Evolutionary conservation across 2,797 vertebrate genomes (phyloP).

Genomic region (Phoebastria nigripes): DNA sequence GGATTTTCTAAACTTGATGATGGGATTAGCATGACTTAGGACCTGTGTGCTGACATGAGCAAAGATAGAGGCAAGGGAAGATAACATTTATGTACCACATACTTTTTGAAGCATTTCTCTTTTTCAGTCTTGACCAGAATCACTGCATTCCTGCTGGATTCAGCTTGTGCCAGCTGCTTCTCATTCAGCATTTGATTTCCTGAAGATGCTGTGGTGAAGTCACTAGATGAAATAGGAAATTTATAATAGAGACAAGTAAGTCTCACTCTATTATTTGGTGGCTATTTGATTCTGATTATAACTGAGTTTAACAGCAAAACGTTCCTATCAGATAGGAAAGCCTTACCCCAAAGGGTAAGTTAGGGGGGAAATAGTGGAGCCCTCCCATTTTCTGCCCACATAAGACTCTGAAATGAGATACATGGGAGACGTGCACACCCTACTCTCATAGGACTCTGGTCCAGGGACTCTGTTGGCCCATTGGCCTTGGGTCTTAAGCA

Average conservation of each 20-base stretch:
- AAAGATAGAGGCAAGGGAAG: neutral
- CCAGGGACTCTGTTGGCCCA: neutral
- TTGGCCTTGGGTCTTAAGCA: neutral
- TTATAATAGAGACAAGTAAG: neutral
- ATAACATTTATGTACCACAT: neutral
- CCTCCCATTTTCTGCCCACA: neutral
- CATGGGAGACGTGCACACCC: neutral
- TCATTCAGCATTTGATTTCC: constrained; percentile 13
- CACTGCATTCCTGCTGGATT: neutral
- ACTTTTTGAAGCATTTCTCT: neutral
- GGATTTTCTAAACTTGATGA: neutral
- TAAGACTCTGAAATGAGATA: neutral
- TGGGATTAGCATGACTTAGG: neutral
- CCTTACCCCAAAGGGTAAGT: neutral
- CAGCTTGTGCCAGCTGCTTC: neutral
- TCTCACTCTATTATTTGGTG: neutral
- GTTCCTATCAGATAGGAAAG: neutral
- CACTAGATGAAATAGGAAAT: neutral
- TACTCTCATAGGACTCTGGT: neutral
- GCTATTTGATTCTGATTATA: neutral
- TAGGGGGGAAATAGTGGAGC: neutral
- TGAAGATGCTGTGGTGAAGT: neutral
- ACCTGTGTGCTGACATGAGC: neutral
- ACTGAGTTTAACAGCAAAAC: neutral
- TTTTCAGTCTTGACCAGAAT: neutral